Evolutionary conservation across 2,113 vertebrate genomes (phyloP), one percentile per base, ranked within the genome.

Genomic region (Oenanthe melanoleuca): DNA sequence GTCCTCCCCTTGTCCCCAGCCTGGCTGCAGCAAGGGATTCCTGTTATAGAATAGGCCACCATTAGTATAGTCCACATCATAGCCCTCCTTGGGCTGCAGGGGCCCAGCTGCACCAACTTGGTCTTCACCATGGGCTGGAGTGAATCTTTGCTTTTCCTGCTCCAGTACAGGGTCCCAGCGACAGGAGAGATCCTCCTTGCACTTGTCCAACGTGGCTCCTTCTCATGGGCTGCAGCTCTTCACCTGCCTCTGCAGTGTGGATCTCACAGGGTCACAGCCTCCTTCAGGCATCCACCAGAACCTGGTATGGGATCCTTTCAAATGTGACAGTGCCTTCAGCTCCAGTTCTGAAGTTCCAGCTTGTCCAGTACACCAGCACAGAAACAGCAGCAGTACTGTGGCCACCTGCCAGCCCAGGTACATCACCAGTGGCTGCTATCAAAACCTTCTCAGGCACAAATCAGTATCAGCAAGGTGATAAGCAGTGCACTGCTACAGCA

Each of bases 251-350:
- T 50, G 13, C 60, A 34, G 52, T 14, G 16, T 17, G 34, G 8
- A 15, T 34, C 31, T 66, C 31, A 57, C 8, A 31, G 16, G 13
- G 17, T 66, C 53, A 37, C 44, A 31, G 37, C 61, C 17, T 59
- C 22, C 71, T 42, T 50, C 37, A 59, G 61, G 31, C 25, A 66
- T 8, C 13, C 25, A 31, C 44, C 37, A 44, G 52, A 33, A 28
- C 44, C 21, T 37, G 31, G 7, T 24, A 18, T 14, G 21, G 26
- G 31, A 26, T 50, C 13, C 26, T 17, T 37, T 34, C 37, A 31
- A 5, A 26, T 0, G 0, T 22, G 25, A 31, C 44, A 59, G 21
- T 14, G 13, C 31, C 44, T 86, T 50, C 25, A 42, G 0, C 21
- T 25, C 31, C 34, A 33, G 17, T 67, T 67, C 61, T 52, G 63